These are phyloP conservation scores for Thymallus thymallus DNA, from an alignment of 2,113 vertebrate genomes.

Conservation along the genomic window DNA sequence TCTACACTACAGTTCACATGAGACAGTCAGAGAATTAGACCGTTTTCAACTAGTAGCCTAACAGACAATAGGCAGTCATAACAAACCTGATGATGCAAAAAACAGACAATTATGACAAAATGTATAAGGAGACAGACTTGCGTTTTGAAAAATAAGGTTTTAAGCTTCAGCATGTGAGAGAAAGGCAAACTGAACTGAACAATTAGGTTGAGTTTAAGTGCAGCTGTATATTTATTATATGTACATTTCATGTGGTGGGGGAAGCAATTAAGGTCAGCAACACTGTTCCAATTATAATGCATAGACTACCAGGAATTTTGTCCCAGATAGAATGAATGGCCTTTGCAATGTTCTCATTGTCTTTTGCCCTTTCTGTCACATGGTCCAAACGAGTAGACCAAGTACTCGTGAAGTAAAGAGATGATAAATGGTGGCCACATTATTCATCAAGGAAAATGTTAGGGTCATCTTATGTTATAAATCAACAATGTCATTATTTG, in stretches of 20 bases:
- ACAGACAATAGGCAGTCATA: too few relatives aligned
- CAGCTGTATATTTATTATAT: background rate
- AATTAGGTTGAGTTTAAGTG: background rate
- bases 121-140: too few relatives aligned
- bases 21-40: too few relatives aligned
- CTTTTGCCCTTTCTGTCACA: conserved; percentile 2
- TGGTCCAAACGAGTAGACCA: background rate
- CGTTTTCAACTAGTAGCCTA: too few relatives aligned
- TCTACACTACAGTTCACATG: background rate
- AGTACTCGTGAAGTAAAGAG: background rate
- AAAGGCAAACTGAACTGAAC: background rate
- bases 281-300: conserved; percentile 2
- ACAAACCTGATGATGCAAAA: too few relatives aligned
- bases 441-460: background rate
- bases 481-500: background rate
- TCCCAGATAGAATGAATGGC: background rate
- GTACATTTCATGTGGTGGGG: background rate
- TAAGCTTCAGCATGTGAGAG: background rate
- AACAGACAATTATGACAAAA: too few relatives aligned
- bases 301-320: background rate
- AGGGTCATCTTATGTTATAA: background rate
- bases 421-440: background rate
- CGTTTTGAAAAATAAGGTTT: background rate
- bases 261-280: background rate
- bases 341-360: conserved; percentile 18